Evolutionary conservation across 2,888 invertebrate genomes (phyloP).

Genomic region (Lasioglossum pauxillum): DNA sequence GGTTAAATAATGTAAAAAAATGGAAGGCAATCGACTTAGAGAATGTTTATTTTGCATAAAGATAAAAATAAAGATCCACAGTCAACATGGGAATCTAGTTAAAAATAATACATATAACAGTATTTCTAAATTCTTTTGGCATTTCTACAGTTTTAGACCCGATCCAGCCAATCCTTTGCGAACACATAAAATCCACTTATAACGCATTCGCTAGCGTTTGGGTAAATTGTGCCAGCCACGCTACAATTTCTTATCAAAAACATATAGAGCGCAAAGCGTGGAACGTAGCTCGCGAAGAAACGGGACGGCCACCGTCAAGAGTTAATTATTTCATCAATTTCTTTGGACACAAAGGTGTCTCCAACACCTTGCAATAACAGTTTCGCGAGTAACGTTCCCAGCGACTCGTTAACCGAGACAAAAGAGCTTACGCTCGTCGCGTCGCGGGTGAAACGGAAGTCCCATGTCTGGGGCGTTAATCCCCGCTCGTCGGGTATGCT

Average conservation of each 20-base stretch:
- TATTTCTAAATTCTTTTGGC: no score
- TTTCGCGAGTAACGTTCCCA: not conserved
- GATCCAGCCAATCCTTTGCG: no score
- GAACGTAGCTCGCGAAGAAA: not conserved
- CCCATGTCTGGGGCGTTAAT: not conserved
- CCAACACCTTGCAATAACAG: constrained; percentile 1
- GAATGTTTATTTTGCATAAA: no score
- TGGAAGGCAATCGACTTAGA: no score
- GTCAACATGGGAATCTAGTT: no score
- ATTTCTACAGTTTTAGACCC: not conserved
- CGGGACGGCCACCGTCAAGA: not conserved
- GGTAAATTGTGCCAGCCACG: not conserved
- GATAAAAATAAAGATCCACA: no score
- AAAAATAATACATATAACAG: no score
- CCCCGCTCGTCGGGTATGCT: not conserved
- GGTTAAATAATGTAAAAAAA: no score
- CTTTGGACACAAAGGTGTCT: not conserved
- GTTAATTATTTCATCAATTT: constrained; percentile 12
- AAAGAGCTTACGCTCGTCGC: not conserved
- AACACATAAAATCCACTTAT: not conserved
- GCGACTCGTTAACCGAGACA: not conserved
- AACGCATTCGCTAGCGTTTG: not conserved
- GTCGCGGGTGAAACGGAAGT: not conserved
- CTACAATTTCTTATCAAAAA: not conserved
- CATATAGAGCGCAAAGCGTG: not conserved